Percentiles rank a stretch among this genome's conserved stretches.
These are phyloP conservation scores for Scaptodrosophila lebanonensis DNA, from an alignment of 1,140 invertebrate species.

Conservation along the genomic window DNA sequence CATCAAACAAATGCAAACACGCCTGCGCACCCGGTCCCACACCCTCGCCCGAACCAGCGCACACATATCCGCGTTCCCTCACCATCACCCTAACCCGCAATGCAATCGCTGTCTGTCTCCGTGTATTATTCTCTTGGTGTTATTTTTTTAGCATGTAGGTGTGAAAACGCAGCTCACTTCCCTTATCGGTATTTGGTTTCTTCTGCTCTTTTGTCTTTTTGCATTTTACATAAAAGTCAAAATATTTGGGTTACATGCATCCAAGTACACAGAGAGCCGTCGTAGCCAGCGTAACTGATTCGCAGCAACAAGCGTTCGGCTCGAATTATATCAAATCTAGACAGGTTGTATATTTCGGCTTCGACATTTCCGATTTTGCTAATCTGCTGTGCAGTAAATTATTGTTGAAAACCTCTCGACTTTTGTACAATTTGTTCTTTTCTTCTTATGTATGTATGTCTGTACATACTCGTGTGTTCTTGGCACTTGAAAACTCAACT, in stretches of 20 bases:
- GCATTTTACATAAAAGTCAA: constrained; percentile 43
- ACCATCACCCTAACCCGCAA: not conserved
- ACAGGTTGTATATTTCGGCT: constrained; percentile 38
- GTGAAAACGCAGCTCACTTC: constrained; percentile 44
- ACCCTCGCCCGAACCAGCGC: no score
- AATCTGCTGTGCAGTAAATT: constrained; percentile 33
- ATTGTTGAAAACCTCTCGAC: constrained; percentile 2
- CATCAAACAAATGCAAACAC: constrained; percentile 36
- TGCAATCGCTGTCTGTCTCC: not conserved
- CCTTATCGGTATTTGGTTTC: constrained; percentile 24
- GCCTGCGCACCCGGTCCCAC: constrained; percentile 25
- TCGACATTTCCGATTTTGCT: constrained; percentile 39
- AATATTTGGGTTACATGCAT: constrained; percentile 33
- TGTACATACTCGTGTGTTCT: no score
- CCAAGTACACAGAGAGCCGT: not conserved
- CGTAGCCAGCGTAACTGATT: not conserved
- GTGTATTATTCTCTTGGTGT: constrained; percentile 15
- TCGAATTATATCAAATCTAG: constrained; percentile 27
- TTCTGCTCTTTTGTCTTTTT: constrained; percentile 26
- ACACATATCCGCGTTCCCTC: constrained; percentile 1
- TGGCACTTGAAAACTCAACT: no score
- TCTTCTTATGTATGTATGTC: no score
- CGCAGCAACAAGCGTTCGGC: constrained; percentile 16
- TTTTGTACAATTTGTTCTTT: not conserved
- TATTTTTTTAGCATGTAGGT: constrained; percentile 43